phyloP scores from a whole-genome alignment of 1,140 invertebrate genomes.

The Drosophila equinoxialis region DNA sequence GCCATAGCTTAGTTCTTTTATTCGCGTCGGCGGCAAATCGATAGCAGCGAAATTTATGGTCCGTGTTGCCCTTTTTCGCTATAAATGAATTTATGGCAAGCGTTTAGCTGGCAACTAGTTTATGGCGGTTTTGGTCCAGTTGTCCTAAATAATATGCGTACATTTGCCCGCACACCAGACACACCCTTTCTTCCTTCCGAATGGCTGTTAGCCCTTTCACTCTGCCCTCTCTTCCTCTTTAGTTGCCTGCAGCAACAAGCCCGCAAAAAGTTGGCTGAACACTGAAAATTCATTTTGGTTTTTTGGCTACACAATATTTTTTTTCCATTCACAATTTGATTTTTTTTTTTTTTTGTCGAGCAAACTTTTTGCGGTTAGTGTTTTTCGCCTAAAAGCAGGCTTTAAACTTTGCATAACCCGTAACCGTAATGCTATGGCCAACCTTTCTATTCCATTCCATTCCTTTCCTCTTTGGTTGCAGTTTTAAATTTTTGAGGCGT shows the following conservation, averaged over 20 bases:
- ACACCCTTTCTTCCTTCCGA: neutral
- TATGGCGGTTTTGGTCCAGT: conserved; percentile 16
- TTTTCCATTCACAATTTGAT: conserved; percentile 46
- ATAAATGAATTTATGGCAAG: conserved; percentile 76
- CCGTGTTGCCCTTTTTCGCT: conserved; percentile 63
- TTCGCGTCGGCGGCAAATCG: conserved; percentile 51
- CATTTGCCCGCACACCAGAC: conserved; percentile 29
- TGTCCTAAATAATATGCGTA: conserved; percentile 69
- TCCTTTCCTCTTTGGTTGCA: conserved; percentile 41
- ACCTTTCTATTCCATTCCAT: neutral
- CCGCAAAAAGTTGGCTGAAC: conserved; percentile 76
- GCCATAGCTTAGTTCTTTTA: conserved; percentile 17
- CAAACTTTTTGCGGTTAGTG: conserved; percentile 66
- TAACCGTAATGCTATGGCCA: conserved; percentile 18
- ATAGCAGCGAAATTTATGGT: conserved; percentile 69
- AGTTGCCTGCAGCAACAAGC: conserved; percentile 38
- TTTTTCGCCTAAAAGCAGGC: conserved; percentile 70
- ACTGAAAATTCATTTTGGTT: conserved; percentile 77
- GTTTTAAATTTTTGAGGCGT: conserved; percentile 72
- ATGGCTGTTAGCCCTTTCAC: neutral
- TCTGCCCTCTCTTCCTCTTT: neutral
- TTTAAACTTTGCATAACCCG: conserved; percentile 64
- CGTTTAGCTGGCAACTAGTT: conserved; percentile 51
- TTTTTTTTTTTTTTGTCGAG: conserved; percentile 48
- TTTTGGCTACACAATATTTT: conserved; percentile 25